phyloP scores from a whole-genome alignment of 2,888 invertebrate species.

The Ceraclea dissimilis region DNA sequence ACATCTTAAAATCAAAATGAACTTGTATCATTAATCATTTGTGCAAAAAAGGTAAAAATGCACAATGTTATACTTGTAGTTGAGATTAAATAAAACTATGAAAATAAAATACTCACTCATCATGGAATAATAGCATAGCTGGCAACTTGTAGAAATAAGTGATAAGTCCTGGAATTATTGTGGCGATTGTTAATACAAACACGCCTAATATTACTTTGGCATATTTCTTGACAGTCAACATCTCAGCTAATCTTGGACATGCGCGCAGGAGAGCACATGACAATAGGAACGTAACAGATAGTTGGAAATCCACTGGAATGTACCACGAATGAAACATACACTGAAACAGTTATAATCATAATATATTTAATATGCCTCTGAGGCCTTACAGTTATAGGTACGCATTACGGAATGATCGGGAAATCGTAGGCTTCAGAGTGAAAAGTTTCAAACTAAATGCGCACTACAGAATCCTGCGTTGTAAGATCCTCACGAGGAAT shows the following conservation, averaged over 20 bases:
- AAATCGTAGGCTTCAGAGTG: background rate
- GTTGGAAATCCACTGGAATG: constrained; percentile 63
- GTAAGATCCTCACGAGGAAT: too few relatives aligned
- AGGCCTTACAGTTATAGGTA: background rate
- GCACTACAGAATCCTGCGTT: too few relatives aligned
- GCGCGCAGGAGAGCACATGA: constrained; percentile 41
- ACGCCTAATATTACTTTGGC: constrained; percentile 40
- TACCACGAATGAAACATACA: constrained; percentile 63
- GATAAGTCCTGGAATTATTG: constrained; percentile 44
- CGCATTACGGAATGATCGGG: background rate
- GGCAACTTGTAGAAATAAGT: constrained; percentile 44
- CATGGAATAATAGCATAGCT: constrained; percentile 49
- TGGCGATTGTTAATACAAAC: constrained; percentile 32
- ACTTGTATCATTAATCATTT: too few relatives aligned
- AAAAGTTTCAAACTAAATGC: too few relatives aligned
- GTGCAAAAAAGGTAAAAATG: too few relatives aligned
- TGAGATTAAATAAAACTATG: too few relatives aligned
- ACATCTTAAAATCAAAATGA: too few relatives aligned
- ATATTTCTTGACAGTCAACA: constrained; percentile 25
- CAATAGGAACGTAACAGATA: constrained; percentile 50
- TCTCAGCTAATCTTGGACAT: constrained; percentile 15
- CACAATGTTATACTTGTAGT: too few relatives aligned
- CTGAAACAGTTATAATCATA: constrained; percentile 37
- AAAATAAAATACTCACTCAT: constrained; percentile 46
- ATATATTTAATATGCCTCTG: too few relatives aligned